These are phyloP conservation scores for Sebastes dallii DNA, from an alignment of 2,797 vertebrate genomes.

Conservation along the genomic window DNA sequence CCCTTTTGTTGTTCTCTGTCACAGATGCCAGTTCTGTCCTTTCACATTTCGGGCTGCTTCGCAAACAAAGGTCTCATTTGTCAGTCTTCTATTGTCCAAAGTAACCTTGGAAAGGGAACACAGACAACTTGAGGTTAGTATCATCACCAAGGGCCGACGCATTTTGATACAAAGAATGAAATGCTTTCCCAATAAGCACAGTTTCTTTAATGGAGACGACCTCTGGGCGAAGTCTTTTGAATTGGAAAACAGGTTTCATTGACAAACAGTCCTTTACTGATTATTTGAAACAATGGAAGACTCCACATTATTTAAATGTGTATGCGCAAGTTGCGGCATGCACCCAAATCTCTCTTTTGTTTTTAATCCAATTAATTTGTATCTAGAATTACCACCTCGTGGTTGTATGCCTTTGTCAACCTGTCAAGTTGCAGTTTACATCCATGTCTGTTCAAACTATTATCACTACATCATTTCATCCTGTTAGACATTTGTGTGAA, in stretches of 20 bases:
- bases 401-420: too few relatives aligned
- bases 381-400: too few relatives aligned
- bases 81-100: slow-evolving; percentile 52
- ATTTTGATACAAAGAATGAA: not conserved
- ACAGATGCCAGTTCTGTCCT: slow-evolving; percentile 39
- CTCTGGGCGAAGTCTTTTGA: not conserved
- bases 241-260: not conserved
- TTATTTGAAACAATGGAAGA: not conserved
- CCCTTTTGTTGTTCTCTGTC: slow-evolving; percentile 65
- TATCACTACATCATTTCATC: too few relatives aligned
- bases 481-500: too few relatives aligned
- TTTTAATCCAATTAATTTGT: not conserved
- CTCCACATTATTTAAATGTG: not conserved
- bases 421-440: not conserved
- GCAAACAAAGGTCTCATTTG: slow-evolving; percentile 22
- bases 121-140: not conserved
- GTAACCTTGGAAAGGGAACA: slow-evolving; percentile 51
- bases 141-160: not conserved
- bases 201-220: not conserved
- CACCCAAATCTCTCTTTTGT: not conserved
- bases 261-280: not conserved
- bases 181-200: not conserved
- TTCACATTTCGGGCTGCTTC: slow-evolving; percentile 50
- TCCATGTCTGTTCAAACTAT: too few relatives aligned
- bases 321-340: not conserved